phyloP scores from a whole-genome alignment of 1,140 invertebrate species.

The Macrotrachela quadricornifera region DNA sequence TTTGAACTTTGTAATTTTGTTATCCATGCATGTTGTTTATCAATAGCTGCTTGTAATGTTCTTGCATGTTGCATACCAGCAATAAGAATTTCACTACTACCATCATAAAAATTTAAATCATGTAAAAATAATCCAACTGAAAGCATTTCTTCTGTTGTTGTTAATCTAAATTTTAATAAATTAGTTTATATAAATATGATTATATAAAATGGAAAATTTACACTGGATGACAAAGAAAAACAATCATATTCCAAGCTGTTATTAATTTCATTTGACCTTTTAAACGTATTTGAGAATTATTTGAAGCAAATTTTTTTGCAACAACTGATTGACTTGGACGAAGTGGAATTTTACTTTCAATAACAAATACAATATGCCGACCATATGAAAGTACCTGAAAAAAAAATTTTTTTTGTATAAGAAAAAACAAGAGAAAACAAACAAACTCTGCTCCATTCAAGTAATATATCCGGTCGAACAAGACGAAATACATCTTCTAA shows the following conservation, averaged over 20 bases:
- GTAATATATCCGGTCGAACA: no score
- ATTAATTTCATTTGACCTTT: constrained; percentile 63
- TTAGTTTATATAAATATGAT: neutral
- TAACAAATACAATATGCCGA: no score
- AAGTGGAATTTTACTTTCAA: no score
- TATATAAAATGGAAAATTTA: no score
- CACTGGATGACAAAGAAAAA: constrained; percentile 63
- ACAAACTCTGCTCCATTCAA: no score
- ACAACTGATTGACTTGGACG: no score
- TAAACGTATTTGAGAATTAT: constrained; percentile 5
- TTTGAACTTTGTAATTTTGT: constrained; percentile 22
- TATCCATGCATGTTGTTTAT: constrained; percentile 28
- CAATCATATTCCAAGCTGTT: constrained; percentile 49
- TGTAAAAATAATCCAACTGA: constrained; percentile 55
- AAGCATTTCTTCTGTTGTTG: constrained; percentile 54
- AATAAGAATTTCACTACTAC: constrained; percentile 57
- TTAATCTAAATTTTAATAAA: constrained; percentile 17
- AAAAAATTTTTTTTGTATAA: no score
- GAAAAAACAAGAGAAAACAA: no score
- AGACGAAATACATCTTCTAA: no score
- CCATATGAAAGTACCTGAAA: no score
- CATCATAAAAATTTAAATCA: constrained; percentile 61
- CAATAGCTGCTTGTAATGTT: constrained; percentile 27
- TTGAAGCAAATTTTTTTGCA: no score
- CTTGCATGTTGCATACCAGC: constrained; percentile 66